These are phyloP conservation scores for Barbus barbus DNA, from an alignment of 2,113 vertebrate species.

Conservation along the genomic window DNA sequence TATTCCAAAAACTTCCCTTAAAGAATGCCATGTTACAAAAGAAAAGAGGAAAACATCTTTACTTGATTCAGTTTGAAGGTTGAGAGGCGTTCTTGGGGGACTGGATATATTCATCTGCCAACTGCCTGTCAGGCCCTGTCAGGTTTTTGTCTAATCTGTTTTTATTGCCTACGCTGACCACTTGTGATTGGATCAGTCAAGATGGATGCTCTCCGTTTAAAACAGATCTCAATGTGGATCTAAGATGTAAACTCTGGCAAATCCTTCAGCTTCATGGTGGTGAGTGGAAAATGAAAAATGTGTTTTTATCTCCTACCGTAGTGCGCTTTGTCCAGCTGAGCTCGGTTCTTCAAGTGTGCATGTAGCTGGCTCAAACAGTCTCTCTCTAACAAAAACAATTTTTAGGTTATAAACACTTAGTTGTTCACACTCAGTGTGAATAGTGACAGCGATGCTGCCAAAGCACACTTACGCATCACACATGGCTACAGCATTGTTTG, in stretches of 20 bases:
- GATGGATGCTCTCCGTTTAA: no score
- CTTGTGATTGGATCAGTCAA: neutral
- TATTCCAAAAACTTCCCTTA: neutral
- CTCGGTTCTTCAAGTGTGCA: conserved; percentile 73
- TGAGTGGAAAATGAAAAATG: conserved; percentile 26
- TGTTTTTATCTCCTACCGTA: conserved; percentile 75
- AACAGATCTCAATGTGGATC: neutral
- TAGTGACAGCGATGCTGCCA: neutral
- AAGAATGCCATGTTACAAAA: neutral
- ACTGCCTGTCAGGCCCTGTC: neutral
- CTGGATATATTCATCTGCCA: neutral
- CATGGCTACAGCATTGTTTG: conserved; percentile 8
- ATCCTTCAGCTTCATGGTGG: neutral
- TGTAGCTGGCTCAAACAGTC: conserved; percentile 75
- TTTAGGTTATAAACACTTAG: conserved; percentile 23
- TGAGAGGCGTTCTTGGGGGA: neutral
- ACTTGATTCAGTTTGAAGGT: neutral
- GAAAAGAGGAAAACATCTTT: neutral
- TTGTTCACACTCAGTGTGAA: neutral
- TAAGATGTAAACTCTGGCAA: neutral
- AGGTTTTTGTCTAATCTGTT: neutral
- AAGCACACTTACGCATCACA: neutral
- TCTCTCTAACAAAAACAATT: conserved; percentile 63
- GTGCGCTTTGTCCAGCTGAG: conserved; percentile 69
- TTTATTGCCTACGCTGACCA: neutral